phyloP scores from a whole-genome alignment of 2,797 vertebrate species.

The Sebastolobus alascanus region DNA sequence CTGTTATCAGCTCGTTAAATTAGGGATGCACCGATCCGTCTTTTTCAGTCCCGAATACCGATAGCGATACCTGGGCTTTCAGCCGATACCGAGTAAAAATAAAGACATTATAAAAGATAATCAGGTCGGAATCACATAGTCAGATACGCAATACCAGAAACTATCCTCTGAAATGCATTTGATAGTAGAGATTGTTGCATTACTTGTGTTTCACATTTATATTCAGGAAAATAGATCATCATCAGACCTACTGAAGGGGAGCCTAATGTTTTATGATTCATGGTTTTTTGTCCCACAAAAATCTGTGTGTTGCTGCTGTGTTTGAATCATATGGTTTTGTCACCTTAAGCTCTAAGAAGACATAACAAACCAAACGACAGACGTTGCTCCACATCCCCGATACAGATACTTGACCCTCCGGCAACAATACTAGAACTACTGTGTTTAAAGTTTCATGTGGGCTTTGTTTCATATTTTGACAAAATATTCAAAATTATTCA shows the following conservation, averaged over 20 bases:
- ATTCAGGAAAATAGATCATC: neutral
- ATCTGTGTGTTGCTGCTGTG: neutral
- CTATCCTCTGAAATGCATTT: neutral
- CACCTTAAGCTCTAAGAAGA: neutral
- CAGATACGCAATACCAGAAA: neutral
- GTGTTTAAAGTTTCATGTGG: neutral
- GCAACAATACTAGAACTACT: neutral
- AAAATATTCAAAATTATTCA: conserved; percentile 67
- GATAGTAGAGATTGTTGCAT: neutral
- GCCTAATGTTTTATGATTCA: neutral
- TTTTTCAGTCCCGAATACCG: too few relatives aligned
- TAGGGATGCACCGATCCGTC: too few relatives aligned
- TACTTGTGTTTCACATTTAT: neutral
- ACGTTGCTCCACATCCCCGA: neutral
- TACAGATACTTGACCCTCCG: conserved; percentile 7
- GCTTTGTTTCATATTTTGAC: conserved; percentile 7
- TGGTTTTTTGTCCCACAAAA: neutral
- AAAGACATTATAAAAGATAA: too few relatives aligned
- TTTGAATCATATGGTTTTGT: neutral
- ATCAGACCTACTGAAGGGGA: neutral
- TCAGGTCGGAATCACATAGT: too few relatives aligned
- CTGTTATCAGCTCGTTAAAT: too few relatives aligned
- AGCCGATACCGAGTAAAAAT: too few relatives aligned
- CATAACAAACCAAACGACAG: neutral
- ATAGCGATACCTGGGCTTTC: too few relatives aligned